Conservation (phyloP, 2,113 vertebrate species). For the Nibea coibor region DNA sequence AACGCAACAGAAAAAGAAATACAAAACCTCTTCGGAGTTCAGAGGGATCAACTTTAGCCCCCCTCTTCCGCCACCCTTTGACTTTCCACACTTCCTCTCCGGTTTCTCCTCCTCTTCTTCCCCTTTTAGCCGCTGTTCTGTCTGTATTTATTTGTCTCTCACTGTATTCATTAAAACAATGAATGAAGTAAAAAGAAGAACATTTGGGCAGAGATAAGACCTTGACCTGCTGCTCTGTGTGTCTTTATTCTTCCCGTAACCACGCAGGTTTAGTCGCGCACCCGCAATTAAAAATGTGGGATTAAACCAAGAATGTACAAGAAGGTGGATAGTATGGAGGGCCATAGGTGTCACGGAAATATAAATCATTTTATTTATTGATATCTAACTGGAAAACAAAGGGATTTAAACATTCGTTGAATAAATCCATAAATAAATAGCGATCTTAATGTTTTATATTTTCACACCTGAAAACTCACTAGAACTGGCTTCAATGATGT, state of each 20-base stretch:
- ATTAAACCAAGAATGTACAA: too few relatives aligned
- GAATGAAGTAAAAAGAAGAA: slow-evolving; percentile 72
- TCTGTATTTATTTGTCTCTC: slow-evolving; percentile 78
- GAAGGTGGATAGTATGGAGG: not conserved
- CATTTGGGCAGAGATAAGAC: slow-evolving; percentile 52
- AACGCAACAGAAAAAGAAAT: not conserved
- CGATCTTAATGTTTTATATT: too few relatives aligned
- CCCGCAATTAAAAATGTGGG: too few relatives aligned
- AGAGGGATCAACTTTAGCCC: slow-evolving; percentile 21
- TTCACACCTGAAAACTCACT: too few relatives aligned
- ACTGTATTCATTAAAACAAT: slow-evolving; percentile 68
- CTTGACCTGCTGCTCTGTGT: slow-evolving; percentile 33
- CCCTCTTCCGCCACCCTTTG: not conserved
- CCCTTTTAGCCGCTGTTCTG: slow-evolving; percentile 46
- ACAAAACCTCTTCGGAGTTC: not conserved
- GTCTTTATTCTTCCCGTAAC: slow-evolving; percentile 6
- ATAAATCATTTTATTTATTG: not conserved
- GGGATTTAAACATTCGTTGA: too few relatives aligned
- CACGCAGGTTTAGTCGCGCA: not conserved
- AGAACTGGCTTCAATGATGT: too few relatives aligned
- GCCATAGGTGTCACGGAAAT: not conserved
- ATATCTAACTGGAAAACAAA: too few relatives aligned
- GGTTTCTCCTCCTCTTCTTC: not conserved
- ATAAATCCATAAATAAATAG: too few relatives aligned
- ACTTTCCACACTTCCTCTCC: not conserved